These are phyloP conservation scores for Istiophorus platypterus DNA, from an alignment of 2,113 vertebrate species.

Conservation along the genomic window DNA sequence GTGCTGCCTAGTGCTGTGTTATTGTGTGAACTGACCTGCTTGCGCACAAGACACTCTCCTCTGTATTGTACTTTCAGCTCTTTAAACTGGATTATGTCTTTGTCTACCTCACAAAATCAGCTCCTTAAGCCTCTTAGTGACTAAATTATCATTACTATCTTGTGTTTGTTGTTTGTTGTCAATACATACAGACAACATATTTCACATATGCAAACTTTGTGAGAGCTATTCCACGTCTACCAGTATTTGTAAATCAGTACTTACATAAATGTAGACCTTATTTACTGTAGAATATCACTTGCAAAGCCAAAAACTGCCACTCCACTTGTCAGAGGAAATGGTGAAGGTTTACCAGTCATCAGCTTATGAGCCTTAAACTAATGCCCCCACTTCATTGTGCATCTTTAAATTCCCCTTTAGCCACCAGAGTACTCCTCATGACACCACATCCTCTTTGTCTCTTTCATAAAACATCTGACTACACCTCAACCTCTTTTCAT, in stretches of 20 bases:
- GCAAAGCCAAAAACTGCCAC: background rate
- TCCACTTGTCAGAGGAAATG: background rate
- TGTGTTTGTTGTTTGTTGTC: no score
- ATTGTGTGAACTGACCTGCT: background rate
- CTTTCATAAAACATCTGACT: background rate
- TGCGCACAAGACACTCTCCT: background rate
- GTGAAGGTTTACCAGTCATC: background rate
- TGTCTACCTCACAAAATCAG: no score
- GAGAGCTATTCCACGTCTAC: no score
- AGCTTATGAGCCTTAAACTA: no score
- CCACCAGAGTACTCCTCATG: background rate
- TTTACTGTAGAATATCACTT: background rate
- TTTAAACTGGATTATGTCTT: no score
- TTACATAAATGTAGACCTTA: background rate
- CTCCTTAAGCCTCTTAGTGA: background rate
- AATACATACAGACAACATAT: no score
- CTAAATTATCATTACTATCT: no score
- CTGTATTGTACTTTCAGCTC: background rate
- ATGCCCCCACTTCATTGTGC: no score
- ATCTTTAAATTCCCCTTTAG: background rate
- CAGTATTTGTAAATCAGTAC: background rate
- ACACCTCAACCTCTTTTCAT: background rate
- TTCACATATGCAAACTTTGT: no score
- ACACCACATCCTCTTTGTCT: background rate
- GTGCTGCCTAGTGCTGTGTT: constrained; percentile 4